Conservation (phyloP, 1,140 invertebrate species). For the Atta texana region DNA sequence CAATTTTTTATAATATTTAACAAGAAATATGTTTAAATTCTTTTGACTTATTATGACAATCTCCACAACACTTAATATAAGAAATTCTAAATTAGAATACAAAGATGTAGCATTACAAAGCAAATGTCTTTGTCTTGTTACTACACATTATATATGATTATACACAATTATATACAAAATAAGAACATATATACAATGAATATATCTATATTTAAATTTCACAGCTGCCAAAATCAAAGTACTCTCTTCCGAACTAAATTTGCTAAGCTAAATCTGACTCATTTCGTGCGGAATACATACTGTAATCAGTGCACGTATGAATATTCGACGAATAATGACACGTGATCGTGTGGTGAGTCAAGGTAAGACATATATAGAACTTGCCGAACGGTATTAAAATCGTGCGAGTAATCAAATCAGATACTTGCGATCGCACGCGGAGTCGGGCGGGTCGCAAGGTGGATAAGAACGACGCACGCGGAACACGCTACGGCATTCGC, state of each 20-base stretch:
- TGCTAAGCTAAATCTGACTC: conserved; percentile 9
- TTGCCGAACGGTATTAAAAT: neutral
- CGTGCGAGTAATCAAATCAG: neutral
- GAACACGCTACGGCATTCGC: neutral
- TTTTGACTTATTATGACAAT: too few relatives aligned
- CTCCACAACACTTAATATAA: too few relatives aligned
- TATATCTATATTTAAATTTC: neutral
- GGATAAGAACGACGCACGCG: neutral
- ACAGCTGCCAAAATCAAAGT: neutral
- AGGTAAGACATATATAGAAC: conserved; percentile 33
- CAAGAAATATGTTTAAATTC: too few relatives aligned
- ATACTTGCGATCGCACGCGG: too few relatives aligned
- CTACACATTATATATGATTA: neutral
- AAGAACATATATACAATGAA: neutral
- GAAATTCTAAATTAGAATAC: neutral
- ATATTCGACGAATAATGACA: conserved; percentile 52
- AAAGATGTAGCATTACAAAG: neutral
- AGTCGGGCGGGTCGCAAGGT: neutral
- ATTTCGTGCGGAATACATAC: neutral
- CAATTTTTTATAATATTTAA: too few relatives aligned
- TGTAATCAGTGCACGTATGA: conserved; percentile 32
- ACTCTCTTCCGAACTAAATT: conserved; percentile 21
- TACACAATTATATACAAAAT: neutral
- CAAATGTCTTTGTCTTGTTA: neutral
- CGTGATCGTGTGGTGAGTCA: conserved; percentile 48